Percentiles rank a stretch among this genome's conserved stretches.
These are phyloP conservation scores for Andrena haemorrhoa DNA, from an alignment of 2,888 invertebrate species.

Conservation along the genomic window DNA sequence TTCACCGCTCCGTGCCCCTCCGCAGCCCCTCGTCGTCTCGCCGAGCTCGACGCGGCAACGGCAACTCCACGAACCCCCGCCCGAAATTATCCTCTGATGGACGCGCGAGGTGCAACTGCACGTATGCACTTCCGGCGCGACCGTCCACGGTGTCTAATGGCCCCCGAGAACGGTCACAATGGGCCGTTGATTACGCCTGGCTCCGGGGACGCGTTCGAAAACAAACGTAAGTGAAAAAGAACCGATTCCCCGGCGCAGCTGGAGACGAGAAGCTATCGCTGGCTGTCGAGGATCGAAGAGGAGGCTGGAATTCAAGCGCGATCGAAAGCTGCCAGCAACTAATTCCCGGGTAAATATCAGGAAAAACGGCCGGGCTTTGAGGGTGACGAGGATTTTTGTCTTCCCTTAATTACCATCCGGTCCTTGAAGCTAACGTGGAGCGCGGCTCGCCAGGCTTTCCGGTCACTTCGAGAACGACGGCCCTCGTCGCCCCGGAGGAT, in stretches of 20 bases:
- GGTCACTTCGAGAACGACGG: conserved; percentile 32
- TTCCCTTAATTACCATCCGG: conserved; percentile 55
- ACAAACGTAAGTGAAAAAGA: conserved; percentile 61
- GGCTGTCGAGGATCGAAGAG: not conserved
- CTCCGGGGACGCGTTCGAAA: conserved; percentile 37
- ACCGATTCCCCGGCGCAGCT: not conserved
- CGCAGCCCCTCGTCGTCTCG: conserved; percentile 22
- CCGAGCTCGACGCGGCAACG: conserved; percentile 2
- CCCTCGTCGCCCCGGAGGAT: conserved; percentile 8
- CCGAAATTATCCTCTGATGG: conserved; percentile 58
- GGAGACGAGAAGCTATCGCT: not conserved
- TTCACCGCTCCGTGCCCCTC: conserved; percentile 62
- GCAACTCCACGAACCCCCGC: conserved; percentile 30
- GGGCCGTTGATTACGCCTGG: conserved; percentile 67
- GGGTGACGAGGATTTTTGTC: conserved; percentile 50
- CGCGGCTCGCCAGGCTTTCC: conserved; percentile 18
- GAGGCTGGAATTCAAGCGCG: conserved; percentile 3
- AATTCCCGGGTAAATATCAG: conserved; percentile 48
- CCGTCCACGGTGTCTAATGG: conserved; percentile 53
- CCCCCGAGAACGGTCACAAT: conserved; percentile 58
- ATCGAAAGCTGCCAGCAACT: conserved; percentile 18
- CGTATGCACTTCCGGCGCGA: conserved; percentile 38
- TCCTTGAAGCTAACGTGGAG: conserved; percentile 17
- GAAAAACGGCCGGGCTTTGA: not conserved
- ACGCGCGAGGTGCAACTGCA: conserved; percentile 41